These are phyloP conservation scores for Chanos chanos DNA, from an alignment of 2,797 vertebrate genomes.

Conservation along the genomic window DNA sequence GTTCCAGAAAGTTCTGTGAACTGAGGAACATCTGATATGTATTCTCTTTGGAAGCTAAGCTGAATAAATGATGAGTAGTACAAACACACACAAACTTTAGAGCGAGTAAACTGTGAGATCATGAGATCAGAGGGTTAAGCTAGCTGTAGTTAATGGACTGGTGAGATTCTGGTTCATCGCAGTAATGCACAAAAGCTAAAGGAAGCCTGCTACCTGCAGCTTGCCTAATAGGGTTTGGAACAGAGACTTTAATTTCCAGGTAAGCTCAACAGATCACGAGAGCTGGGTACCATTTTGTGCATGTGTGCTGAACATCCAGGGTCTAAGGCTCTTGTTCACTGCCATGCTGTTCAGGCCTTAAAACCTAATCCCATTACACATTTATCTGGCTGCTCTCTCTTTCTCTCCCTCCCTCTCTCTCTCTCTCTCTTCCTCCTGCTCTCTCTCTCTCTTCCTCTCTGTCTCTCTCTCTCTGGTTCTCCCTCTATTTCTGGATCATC, in stretches of 20 bases:
- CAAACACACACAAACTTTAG: no score
- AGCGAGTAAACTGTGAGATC: no score
- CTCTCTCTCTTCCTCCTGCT: background rate
- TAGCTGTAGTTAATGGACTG: no score
- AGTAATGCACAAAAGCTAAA: no score
- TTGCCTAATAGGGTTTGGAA: background rate
- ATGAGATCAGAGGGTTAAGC: no score
- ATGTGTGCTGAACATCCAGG: background rate
- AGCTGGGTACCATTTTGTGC: conserved; percentile 1
- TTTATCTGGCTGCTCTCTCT: background rate
- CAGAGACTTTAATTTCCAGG: conserved; percentile 1
- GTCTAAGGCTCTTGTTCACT: background rate
- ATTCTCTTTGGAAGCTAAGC: no score
- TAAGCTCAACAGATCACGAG: background rate
- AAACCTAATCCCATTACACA: background rate
- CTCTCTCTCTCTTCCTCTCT: background rate
- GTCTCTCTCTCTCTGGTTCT: background rate
- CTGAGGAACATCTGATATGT: no score
- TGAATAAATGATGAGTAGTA: no score
- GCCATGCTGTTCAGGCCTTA: background rate
- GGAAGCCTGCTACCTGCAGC: background rate
- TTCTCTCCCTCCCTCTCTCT: background rate
- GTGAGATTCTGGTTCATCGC: no score
- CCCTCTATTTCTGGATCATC: background rate
- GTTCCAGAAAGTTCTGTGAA: no score